phyloP scores from a whole-genome alignment of 2,888 invertebrate genomes.

The Cosmorhoe ocellata region DNA sequence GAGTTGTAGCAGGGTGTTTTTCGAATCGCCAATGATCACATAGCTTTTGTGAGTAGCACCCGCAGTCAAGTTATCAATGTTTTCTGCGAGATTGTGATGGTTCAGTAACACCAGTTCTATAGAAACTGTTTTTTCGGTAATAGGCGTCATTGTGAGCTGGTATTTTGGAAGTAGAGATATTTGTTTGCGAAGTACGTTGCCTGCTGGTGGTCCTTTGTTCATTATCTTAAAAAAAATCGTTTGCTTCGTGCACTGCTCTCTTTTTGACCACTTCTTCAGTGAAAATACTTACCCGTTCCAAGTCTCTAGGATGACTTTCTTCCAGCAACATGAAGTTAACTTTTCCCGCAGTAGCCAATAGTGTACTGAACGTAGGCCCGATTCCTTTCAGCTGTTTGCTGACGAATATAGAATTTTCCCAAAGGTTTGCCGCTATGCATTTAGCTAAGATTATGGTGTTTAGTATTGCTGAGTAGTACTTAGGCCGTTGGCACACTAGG shows the following conservation, averaged over 20 bases:
- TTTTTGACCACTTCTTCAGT: too few species aligned
- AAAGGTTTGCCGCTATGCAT: conserved; percentile 85
- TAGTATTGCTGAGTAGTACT: conserved; percentile 78
- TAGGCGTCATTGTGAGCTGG: conserved; percentile 62
- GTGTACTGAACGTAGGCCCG: conserved; percentile 84
- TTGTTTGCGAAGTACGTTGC: conserved; percentile 85
- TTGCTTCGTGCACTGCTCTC: not conserved
- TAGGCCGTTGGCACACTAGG: conserved; percentile 47
- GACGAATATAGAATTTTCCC: conserved; percentile 88
- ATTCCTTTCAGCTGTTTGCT: conserved; percentile 88
- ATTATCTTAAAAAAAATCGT: conserved; percentile 78
- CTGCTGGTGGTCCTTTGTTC: conserved; percentile 88
- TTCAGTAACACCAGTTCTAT: conserved; percentile 70
- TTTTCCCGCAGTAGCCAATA: conserved; percentile 86
- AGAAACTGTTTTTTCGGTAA: conserved; percentile 54
- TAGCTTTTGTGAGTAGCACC: conserved; percentile 78
- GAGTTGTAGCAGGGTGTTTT: conserved; percentile 83
- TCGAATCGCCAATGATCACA: conserved; percentile 85
- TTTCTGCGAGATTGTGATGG: conserved; percentile 63
- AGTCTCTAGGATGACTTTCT: conserved; percentile 86
- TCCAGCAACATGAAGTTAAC: conserved; percentile 84
- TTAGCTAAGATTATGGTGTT: conserved; percentile 85
- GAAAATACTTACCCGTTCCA: conserved; percentile 83
- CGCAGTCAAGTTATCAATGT: conserved; percentile 69
- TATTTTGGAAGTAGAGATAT: conserved; percentile 85